These are phyloP conservation scores for Patella pellucida DNA, from an alignment of 2,888 invertebrate species.

Conservation along the genomic window DNA sequence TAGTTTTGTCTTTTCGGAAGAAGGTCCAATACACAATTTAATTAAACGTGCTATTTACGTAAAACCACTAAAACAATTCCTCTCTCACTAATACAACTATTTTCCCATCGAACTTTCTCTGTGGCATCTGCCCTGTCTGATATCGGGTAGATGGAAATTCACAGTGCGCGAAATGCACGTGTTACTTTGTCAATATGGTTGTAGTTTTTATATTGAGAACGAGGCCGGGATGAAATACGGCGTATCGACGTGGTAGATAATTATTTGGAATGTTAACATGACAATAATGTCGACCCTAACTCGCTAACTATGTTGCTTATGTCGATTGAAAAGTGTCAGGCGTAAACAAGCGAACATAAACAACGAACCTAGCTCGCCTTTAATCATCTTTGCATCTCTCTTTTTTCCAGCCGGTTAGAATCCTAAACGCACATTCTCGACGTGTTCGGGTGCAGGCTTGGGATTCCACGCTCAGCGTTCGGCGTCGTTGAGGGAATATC, in stretches of 20 bases:
- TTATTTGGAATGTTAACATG: neutral
- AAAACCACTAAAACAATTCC: too few species aligned
- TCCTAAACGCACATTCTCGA: neutral
- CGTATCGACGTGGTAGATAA: slow-evolving; percentile 5
- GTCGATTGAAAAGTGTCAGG: slow-evolving; percentile 9
- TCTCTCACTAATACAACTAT: too few species aligned
- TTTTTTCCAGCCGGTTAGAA: neutral
- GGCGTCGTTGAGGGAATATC: slow-evolving; percentile 1
- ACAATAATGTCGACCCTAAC: slow-evolving; percentile 1
- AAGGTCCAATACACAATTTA: too few species aligned
- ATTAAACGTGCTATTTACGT: too few species aligned
- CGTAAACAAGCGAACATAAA: slow-evolving; percentile 5
- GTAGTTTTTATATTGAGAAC: neutral
- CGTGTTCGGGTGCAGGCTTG: neutral
- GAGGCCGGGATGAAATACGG: slow-evolving; percentile 1
- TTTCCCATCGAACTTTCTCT: too few species aligned
- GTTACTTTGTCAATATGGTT: neutral
- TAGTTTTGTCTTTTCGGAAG: too few species aligned
- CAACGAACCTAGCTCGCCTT: slow-evolving; percentile 1
- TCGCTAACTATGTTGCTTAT: neutral
- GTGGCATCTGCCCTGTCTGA: neutral
- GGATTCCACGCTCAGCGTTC: neutral
- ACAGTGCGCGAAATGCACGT: neutral
- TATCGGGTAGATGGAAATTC: neutral
- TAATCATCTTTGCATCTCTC: slow-evolving; percentile 3